Evolutionary conservation across 2,113 vertebrate species (phyloP).

Genomic region (Tiliqua scincoides): DNA sequence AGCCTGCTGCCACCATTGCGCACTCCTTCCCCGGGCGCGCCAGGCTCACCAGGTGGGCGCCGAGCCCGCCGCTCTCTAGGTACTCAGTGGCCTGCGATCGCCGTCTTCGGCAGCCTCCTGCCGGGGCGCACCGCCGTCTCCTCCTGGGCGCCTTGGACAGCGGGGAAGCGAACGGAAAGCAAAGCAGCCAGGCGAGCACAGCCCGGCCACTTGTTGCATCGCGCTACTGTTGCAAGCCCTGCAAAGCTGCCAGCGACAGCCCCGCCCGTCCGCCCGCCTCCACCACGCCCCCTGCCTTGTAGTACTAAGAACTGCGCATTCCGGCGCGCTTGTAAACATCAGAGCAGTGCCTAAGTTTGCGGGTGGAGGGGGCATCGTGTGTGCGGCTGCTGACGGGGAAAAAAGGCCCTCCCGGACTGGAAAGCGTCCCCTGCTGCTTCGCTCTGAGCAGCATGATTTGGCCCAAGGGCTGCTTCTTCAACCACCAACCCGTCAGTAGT

Average conservation of each 20-base stretch:
- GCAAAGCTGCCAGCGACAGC: background rate
- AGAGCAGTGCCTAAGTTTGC: background rate
- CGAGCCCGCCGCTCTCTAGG: background rate
- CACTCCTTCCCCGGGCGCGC: conserved; percentile 49
- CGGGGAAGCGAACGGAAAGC: background rate
- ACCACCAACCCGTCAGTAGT: background rate
- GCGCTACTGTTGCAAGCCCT: conserved; percentile 16
- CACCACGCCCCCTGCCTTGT: conserved; percentile 33
- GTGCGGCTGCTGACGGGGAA: background rate
- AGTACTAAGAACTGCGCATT: background rate
- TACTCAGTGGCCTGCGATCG: background rate
- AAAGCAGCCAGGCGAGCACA: background rate
- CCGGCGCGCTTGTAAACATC: too few relatives aligned
- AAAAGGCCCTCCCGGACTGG: background rate
- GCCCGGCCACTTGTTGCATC: conserved; percentile 40
- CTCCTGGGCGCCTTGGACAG: background rate
- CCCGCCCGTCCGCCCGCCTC: conserved; percentile 15
- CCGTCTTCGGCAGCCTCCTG: background rate
- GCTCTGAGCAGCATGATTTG: background rate
- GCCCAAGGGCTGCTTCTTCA: background rate
- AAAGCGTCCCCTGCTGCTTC: conserved; percentile 23
- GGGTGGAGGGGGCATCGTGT: fast-evolving
- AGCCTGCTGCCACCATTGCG: conserved; percentile 51
- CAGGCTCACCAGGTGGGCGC: conserved; percentile 26
- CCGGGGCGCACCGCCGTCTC: too few relatives aligned